These are phyloP conservation scores for Nansenia antarctica DNA, from an alignment of 2,113 vertebrate species.

Conservation along the genomic window DNA sequence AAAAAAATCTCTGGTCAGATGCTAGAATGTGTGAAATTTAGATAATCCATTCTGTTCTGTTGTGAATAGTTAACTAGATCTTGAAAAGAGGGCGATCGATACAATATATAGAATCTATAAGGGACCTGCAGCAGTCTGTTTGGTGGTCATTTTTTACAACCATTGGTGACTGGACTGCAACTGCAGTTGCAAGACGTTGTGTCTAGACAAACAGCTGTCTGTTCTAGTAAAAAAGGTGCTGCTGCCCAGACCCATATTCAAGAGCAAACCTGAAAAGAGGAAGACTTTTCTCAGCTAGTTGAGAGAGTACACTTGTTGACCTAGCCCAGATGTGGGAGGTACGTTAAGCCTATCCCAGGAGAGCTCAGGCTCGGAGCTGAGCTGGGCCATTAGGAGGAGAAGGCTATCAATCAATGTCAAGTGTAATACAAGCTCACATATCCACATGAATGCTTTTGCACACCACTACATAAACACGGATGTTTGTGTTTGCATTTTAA, in stretches of 20 bases:
- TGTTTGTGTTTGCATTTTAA: background rate
- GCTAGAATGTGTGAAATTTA: slow-evolving; percentile 10
- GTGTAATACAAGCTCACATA: background rate
- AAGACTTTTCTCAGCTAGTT: slow-evolving; percentile 38
- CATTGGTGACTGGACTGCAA: background rate
- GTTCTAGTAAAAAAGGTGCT: slow-evolving; percentile 1
- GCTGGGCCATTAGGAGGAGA: background rate
- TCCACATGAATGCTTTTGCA: background rate
- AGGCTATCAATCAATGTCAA: background rate
- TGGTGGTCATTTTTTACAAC: background rate
- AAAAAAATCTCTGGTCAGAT: slow-evolving; percentile 8
- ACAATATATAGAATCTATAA: background rate
- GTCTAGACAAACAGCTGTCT: background rate
- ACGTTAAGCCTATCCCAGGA: background rate
- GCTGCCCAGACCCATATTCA: background rate
- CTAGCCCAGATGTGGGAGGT: background rate
- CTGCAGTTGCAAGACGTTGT: background rate
- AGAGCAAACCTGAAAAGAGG: slow-evolving; percentile 20
- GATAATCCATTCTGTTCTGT: slow-evolving; percentile 15
- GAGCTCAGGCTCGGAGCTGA: background rate
- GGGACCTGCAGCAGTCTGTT: background rate
- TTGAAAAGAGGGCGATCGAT: background rate
- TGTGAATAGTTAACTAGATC: slow-evolving; percentile 22
- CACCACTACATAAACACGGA: background rate
- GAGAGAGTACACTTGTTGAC: slow-evolving; percentile 24